phyloP scores from a whole-genome alignment of 2,797 vertebrate species.

The Parauchenoglanis ngamensis region DNA sequence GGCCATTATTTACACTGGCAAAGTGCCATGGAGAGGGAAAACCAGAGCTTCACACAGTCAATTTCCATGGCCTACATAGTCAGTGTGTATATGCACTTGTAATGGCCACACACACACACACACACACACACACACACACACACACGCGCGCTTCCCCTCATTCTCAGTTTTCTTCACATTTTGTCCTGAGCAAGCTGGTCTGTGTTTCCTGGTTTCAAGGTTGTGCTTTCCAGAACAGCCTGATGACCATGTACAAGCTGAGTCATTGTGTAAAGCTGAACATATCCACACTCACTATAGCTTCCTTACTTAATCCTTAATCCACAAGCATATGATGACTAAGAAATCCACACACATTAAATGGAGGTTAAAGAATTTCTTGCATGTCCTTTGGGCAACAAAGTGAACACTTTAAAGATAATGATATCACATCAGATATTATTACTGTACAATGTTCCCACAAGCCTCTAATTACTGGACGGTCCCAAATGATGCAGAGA shows the following conservation, averaged over 20 bases:
- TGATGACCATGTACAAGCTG: background rate
- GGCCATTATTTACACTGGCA: constrained; percentile 72
- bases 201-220: background rate
- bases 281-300: background rate
- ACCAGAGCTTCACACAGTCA: constrained; percentile 31
- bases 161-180: background rate
- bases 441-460: background rate
- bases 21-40: constrained; percentile 51
- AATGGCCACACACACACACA: background rate
- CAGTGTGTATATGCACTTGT: background rate
- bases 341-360: background rate
- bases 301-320: background rate
- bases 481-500: background rate
- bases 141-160: background rate
- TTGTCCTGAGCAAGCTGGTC: background rate
- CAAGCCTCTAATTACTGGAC: background rate
- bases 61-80: constrained; percentile 22
- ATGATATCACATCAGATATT: background rate
- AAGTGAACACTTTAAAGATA: background rate
- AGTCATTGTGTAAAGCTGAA: background rate
- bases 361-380: background rate
- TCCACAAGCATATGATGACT: background rate
- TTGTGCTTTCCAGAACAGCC: background rate
- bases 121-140: constrained; percentile 13
- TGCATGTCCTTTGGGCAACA: background rate